Percentiles rank a stretch among this genome's conserved stretches.
Evolutionary conservation across 2,797 vertebrate genomes (phyloP).

Genomic region (Gambusia yucatana): DNA sequence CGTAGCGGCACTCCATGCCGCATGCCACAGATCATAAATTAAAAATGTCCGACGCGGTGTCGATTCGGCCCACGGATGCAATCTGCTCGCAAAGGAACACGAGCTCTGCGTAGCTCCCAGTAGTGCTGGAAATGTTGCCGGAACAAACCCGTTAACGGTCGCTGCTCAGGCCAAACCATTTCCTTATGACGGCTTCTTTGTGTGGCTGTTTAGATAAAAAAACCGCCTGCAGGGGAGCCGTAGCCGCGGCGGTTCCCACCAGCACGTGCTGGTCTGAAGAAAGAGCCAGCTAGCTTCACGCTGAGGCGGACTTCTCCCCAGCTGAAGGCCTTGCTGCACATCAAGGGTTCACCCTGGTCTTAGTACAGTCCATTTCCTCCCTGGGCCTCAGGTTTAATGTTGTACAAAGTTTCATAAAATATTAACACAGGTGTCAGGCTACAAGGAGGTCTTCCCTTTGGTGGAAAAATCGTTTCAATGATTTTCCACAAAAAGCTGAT

Average conservation of each 20-base stretch:
- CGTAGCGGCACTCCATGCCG: slow-evolving; percentile 29
- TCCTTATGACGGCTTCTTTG: slow-evolving; percentile 47
- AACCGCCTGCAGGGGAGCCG: slow-evolving; percentile 16
- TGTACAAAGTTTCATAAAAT: slow-evolving; percentile 66
- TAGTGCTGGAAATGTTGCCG: slow-evolving; percentile 67
- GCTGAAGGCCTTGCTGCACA: slow-evolving; percentile 44
- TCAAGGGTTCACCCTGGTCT: slow-evolving; percentile 59
- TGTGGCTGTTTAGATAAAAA: slow-evolving; percentile 41
- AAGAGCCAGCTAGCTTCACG: slow-evolving; percentile 59
- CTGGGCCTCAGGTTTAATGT: slow-evolving; percentile 62
- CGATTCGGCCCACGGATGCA: slow-evolving; percentile 74
- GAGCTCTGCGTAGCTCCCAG: slow-evolving; percentile 41
- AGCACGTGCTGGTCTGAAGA: slow-evolving; percentile 61
- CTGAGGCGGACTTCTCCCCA: slow-evolving; percentile 45
- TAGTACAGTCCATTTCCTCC: slow-evolving; percentile 41
- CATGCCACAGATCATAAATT: slow-evolving; percentile 67
- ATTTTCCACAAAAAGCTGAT: slow-evolving; percentile 29
- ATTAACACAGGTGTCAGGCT: slow-evolving; percentile 63
- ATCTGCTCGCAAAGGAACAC: slow-evolving; percentile 69
- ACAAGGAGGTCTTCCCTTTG: slow-evolving; percentile 36
- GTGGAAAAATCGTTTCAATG: slow-evolving; percentile 28
- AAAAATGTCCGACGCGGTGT: slow-evolving; percentile 57
- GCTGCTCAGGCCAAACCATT: slow-evolving; percentile 52
- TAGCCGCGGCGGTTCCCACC: slow-evolving; percentile 27
- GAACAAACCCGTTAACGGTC: slow-evolving; percentile 59